Percentiles rank a stretch among this genome's conserved stretches.
Evolutionary conservation across 2,888 invertebrate species (phyloP).

Genomic region (Coronaproctus castanopsis): DNA sequence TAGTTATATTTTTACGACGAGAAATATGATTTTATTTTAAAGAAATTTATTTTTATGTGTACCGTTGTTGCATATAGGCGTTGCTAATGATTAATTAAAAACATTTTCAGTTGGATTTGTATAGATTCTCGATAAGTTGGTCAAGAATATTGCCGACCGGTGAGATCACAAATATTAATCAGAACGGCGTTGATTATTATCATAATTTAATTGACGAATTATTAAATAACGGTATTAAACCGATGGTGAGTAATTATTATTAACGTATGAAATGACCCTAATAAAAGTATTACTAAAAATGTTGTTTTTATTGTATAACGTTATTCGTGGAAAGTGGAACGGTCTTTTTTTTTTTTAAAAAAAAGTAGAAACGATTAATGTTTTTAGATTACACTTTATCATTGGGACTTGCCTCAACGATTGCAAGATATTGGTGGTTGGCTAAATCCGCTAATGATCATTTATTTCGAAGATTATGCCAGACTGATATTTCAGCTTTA

Average conservation of each 20-base stretch:
- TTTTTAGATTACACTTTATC: slow-evolving; percentile 30
- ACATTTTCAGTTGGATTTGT: slow-evolving; percentile 19
- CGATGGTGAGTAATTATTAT: slow-evolving; percentile 23
- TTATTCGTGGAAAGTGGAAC: too few relatives aligned
- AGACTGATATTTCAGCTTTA: slow-evolving; percentile 32
- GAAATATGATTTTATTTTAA: too few relatives aligned
- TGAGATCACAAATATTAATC: slow-evolving; percentile 24
- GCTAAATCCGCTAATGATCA: slow-evolving; percentile 41
- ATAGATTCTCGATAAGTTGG: slow-evolving; percentile 28
- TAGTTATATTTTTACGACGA: too few relatives aligned
- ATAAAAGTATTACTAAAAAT: too few relatives aligned
- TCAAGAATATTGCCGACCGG: slow-evolving; percentile 29
- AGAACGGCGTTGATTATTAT: slow-evolving; percentile 29
- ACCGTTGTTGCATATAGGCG: too few relatives aligned
- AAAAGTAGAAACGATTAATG: too few relatives aligned
- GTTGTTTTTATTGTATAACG: too few relatives aligned
- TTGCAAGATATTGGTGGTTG: slow-evolving; percentile 38
- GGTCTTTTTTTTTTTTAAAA: too few relatives aligned
- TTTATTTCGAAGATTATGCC: slow-evolving; percentile 42
- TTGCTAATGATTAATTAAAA: too few relatives aligned
- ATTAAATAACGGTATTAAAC: slow-evolving; percentile 27
- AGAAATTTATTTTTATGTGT: too few relatives aligned
- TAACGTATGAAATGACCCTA: too few relatives aligned
- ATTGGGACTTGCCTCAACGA: slow-evolving; percentile 41
- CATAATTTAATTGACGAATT: slow-evolving; percentile 28